Conservation (phyloP, 2,797 vertebrate genomes). For the Argyrosomus regius region DNA sequence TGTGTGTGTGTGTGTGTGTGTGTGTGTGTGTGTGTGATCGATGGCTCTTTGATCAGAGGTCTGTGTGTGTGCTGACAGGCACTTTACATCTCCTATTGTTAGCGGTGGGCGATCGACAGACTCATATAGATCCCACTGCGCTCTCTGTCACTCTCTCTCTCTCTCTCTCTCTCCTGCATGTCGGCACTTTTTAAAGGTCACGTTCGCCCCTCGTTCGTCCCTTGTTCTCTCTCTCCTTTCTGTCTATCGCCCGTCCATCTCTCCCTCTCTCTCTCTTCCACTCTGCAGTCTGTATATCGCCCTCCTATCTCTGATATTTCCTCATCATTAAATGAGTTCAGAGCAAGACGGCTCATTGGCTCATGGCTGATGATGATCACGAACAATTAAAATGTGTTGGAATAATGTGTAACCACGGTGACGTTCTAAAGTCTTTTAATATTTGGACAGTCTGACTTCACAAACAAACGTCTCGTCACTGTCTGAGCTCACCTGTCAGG, state of each 20-base stretch:
- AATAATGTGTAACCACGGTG: too few relatives aligned
- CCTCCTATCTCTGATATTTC: slow-evolving; percentile 14
- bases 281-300: slow-evolving; percentile 25
- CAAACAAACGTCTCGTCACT: too few relatives aligned
- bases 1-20: slow-evolving; percentile 65
- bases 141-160: slow-evolving; percentile 66
- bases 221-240: slow-evolving; percentile 20
- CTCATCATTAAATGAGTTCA: slow-evolving; percentile 11
- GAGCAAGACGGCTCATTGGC: slow-evolving; percentile 7
- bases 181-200: slow-evolving; percentile 94
- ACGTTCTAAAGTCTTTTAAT: too few relatives aligned
- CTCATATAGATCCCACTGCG: slow-evolving; percentile 87
- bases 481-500: too few relatives aligned
- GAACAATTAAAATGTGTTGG: not conserved
- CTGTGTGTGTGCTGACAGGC: slow-evolving; percentile 87
- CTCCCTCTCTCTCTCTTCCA: slow-evolving; percentile 19
- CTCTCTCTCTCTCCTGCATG: slow-evolving; percentile 68
- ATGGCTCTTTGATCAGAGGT: slow-evolving; percentile 88
- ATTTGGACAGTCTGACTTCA: too few relatives aligned
- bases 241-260: slow-evolving; percentile 24
- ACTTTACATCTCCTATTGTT: slow-evolving; percentile 87
- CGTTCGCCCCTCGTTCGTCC: slow-evolving; percentile 49
- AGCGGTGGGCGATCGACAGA: slow-evolving; percentile 89
- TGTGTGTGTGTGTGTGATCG: slow-evolving; percentile 77
- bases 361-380: not conserved